These are phyloP conservation scores for Tachyglossus aculeatus DNA, from an alignment of 2,797 vertebrate genomes.

Conservation along the genomic window DNA sequence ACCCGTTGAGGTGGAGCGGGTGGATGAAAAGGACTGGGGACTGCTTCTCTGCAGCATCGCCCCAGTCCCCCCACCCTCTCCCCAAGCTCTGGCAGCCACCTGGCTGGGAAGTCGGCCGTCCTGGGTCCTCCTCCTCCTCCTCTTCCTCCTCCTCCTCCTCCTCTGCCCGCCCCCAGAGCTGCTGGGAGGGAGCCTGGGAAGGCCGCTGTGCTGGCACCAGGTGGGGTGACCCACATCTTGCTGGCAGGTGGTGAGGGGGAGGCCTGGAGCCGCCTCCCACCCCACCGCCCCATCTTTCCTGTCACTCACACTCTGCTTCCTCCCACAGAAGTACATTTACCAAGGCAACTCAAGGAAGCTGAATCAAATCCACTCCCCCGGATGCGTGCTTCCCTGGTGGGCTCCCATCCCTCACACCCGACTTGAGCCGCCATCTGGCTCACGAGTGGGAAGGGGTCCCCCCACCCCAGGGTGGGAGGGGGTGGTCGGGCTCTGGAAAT, in stretches of 20 bases:
- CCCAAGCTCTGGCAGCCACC: background rate
- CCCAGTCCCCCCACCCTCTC: background rate
- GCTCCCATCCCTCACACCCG: no score
- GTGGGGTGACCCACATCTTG: background rate
- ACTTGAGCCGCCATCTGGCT: background rate
- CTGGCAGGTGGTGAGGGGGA: background rate
- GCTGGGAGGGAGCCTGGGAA: background rate
- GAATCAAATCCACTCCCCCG: background rate
- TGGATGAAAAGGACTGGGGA: no score
- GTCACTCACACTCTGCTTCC: no score
- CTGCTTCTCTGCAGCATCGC: no score
- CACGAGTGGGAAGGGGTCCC: background rate
- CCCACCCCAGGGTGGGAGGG: no score
- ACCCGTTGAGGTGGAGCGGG: no score
- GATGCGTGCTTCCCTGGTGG: background rate
- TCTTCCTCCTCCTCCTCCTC: background rate
- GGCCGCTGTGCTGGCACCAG: background rate
- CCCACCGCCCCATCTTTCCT: background rate
- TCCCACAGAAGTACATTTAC: background rate
- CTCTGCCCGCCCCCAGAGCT: background rate
- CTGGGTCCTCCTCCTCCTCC: background rate
- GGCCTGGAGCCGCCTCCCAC: background rate
- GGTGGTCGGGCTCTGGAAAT: no score
- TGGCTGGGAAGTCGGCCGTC: background rate
- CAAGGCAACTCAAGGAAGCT: no score